Conservation (phyloP, 2,888 invertebrate species). For the Fragum whitleyi region DNA sequence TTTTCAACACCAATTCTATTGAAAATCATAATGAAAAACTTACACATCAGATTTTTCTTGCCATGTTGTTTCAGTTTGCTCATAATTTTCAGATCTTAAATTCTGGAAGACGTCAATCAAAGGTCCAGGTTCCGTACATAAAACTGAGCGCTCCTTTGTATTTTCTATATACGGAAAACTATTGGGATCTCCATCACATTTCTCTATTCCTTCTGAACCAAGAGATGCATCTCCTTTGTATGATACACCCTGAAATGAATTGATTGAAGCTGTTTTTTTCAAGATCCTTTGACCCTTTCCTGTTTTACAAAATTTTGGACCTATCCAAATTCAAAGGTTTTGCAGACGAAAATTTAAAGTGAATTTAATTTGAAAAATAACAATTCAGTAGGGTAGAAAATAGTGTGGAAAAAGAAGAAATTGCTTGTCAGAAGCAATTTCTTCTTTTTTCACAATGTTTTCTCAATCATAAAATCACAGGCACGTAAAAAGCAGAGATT, state of each 20-base stretch:
- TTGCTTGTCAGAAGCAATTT: too few relatives aligned
- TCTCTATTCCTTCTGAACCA: slow-evolving; percentile 63
- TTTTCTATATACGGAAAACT: slow-evolving; percentile 46
- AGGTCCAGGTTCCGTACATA: slow-evolving; percentile 81
- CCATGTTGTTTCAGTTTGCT: slow-evolving; percentile 78
- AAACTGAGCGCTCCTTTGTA: slow-evolving; percentile 65
- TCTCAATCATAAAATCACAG: too few relatives aligned
- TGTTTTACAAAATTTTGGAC: too few relatives aligned
- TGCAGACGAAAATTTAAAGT: too few relatives aligned
- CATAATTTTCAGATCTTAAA: slow-evolving; percentile 73
- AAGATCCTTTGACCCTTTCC: too few relatives aligned
- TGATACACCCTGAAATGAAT: slow-evolving; percentile 68
- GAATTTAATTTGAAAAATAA: too few relatives aligned
- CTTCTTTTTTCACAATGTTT: too few relatives aligned
- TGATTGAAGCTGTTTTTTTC: not conserved
- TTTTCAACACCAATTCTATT: not conserved
- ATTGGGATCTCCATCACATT: slow-evolving; percentile 69
- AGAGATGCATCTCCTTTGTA: slow-evolving; percentile 66
- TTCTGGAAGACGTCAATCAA: slow-evolving; percentile 78
- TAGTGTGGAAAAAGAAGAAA: too few relatives aligned
- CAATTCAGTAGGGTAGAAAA: too few relatives aligned
- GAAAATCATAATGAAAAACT: too few relatives aligned
- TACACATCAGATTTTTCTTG: slow-evolving; percentile 79
- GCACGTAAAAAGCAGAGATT: too few relatives aligned
- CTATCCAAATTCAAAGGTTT: too few relatives aligned